These are phyloP conservation scores for Astropecten irregularis DNA, from an alignment of 53 echinoderm and acorn worm species.

Conservation along the genomic window DNA sequence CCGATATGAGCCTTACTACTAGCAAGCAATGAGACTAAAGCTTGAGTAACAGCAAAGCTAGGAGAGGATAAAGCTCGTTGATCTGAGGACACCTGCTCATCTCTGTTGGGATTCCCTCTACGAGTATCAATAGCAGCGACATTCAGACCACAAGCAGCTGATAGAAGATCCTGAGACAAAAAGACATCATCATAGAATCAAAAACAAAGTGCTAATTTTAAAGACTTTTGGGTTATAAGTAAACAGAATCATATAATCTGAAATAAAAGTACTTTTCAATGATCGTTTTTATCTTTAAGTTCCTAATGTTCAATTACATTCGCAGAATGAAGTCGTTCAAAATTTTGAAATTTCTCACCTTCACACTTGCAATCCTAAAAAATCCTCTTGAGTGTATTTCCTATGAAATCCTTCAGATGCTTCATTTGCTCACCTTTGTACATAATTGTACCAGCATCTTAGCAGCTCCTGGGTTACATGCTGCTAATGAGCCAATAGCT, in stretches of 20 bases:
- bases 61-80: constrained; percentile 94
- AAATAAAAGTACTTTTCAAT: background rate
- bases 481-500: constrained; percentile 83
- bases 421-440: constrained; percentile 95
- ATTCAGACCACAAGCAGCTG: constrained; percentile 94
- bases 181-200: no score
- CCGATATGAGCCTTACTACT: no score
- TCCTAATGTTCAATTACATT: no score
- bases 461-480: constrained; percentile 84
- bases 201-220: background rate
- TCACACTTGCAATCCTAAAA: no score
- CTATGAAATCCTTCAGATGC: no score
- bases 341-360: no score
- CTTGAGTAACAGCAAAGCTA: constrained; percentile 96
- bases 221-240: background rate
- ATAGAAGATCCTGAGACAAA: constrained; percentile 92
- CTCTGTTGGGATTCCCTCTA: constrained; percentile 43
- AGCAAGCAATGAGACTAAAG: constrained; percentile 84
- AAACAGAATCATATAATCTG: background rate
- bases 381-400: no score
- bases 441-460: constrained; percentile 95
- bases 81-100: constrained; percentile 80
- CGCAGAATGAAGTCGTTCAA: no score
- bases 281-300: background rate
- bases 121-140: constrained; percentile 86